Conservation (phyloP, 2,113 vertebrate genomes). For the Sinocyclocheilus maitianheensis region DNA sequence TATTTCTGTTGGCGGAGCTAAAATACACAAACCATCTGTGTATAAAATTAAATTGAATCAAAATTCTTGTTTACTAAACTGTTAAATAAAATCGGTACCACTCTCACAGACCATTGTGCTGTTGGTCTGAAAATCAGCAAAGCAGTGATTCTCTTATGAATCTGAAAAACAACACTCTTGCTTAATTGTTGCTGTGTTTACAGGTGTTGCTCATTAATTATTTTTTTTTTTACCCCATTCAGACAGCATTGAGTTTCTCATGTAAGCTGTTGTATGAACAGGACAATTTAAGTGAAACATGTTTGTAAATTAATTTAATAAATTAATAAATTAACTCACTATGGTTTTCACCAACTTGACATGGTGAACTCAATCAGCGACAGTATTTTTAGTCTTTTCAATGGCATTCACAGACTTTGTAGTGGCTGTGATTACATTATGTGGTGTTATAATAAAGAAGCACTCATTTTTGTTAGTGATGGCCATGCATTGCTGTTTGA, state of each 20-base stretch:
- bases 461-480: constrained; percentile 19
- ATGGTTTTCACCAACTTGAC: not conserved
- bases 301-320: not conserved
- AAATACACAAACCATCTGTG: not conserved
- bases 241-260: not conserved
- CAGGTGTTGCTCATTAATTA: not conserved
- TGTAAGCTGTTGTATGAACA: not conserved
- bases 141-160: not conserved
- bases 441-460: constrained; percentile 3
- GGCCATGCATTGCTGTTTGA: constrained; percentile 11
- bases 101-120: not conserved
- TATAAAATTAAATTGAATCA: not conserved
- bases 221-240: not conserved
- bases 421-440: not conserved
- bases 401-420: not conserved
- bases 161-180: not conserved
- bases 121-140: not conserved
- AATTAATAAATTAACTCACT: no score
- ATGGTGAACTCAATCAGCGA: constrained; percentile 15
- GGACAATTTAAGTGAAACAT: not conserved
- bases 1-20: not conserved
- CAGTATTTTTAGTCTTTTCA: constrained; percentile 10
- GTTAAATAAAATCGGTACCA: not conserved
- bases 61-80: not conserved
- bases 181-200: not conserved